Conservation (phyloP, 2,888 invertebrate species). For the Epiperipatus broadwayi region DNA sequence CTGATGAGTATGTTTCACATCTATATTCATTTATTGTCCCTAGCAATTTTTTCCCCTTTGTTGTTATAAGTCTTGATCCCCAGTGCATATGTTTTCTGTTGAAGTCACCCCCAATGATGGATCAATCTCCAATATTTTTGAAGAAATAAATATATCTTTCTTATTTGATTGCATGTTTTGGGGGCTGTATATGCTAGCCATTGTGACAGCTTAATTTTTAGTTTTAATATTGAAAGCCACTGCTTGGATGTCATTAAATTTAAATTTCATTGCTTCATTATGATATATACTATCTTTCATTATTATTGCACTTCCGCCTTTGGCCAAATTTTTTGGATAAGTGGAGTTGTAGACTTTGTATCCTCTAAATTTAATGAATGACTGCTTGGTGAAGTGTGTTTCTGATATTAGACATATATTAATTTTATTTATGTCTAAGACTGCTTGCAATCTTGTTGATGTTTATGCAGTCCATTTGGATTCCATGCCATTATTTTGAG, state of each 20-base stretch:
- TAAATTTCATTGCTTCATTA: not conserved
- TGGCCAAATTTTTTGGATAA: not conserved
- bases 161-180: not conserved
- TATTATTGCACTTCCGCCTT: not conserved
- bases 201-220: not conserved
- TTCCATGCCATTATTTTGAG: not conserved
- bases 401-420: not conserved
- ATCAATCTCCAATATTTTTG: not conserved
- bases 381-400: not conserved
- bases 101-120: not conserved
- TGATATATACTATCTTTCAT: not conserved
- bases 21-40: not conserved
- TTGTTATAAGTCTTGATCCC: not conserved
- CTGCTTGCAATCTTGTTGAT: not conserved
- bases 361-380: not conserved
- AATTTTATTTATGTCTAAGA: not conserved
- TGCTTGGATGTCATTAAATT: not conserved
- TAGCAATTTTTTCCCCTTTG: not conserved
- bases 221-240: not conserved
- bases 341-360: not conserved
- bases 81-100: not conserved
- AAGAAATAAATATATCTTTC: not conserved
- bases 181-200: constrained; percentile 1
- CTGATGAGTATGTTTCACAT: not conserved
- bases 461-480: not conserved